Evolutionary conservation across 2,888 invertebrate genomes (phyloP).

Genomic region (Campopleginae sp.): DNA sequence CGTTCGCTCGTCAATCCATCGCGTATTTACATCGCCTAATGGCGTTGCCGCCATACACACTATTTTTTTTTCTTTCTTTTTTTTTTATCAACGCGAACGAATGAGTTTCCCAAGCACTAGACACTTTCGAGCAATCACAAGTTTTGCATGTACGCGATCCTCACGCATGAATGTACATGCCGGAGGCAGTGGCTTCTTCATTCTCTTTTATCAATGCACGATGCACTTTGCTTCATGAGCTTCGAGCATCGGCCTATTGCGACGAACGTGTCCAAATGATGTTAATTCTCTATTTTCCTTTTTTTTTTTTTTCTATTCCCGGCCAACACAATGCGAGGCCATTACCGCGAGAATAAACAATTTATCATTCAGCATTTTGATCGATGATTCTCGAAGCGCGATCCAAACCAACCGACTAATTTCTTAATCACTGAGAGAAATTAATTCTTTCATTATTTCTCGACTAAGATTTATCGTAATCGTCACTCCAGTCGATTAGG

Average conservation of each 20-base stretch:
- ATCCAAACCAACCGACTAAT: slow-evolving; percentile 11
- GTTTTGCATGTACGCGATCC: slow-evolving; percentile 50
- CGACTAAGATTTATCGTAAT: neutral
- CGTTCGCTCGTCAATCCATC: slow-evolving; percentile 43
- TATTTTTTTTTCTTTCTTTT: slow-evolving; percentile 33
- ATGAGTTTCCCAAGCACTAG: slow-evolving; percentile 71
- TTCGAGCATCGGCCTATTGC: slow-evolving; percentile 47
- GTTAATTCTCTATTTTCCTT: slow-evolving; percentile 15
- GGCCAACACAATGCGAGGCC: slow-evolving; percentile 26
- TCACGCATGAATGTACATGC: slow-evolving; percentile 37
- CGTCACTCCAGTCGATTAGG: neutral
- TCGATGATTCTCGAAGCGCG: slow-evolving; percentile 28
- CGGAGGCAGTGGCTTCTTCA: slow-evolving; percentile 53
- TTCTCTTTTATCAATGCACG: slow-evolving; percentile 57
- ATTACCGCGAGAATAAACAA: slow-evolving; percentile 8
- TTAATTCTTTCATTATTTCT: neutral
- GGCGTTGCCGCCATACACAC: slow-evolving; percentile 45
- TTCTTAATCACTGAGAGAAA: neutral
- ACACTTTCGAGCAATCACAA: slow-evolving; percentile 67
- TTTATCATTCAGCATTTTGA: slow-evolving; percentile 16
- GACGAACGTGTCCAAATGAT: slow-evolving; percentile 36
- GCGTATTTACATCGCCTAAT: slow-evolving; percentile 71
- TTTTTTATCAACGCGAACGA: slow-evolving; percentile 70
- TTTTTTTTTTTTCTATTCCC: neutral
- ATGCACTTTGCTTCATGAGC: slow-evolving; percentile 58